phyloP scores from a whole-genome alignment of 1,140 invertebrate genomes.

The Hycleus cichorii region DNA sequence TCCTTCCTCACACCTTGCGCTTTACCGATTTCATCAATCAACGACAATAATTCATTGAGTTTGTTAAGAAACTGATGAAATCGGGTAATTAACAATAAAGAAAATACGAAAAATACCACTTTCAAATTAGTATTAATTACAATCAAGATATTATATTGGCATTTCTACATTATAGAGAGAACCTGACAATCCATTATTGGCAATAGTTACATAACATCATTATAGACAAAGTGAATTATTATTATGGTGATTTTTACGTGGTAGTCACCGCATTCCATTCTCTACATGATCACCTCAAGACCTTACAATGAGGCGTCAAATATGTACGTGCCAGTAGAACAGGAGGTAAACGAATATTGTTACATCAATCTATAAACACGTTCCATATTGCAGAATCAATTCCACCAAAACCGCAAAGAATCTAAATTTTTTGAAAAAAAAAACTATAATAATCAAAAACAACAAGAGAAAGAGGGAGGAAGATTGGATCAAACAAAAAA shows the following conservation, averaged over 20 bases:
- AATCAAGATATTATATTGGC: too few species aligned
- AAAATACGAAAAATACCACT: too few species aligned
- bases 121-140: slow-evolving; percentile 1
- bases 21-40: too few species aligned
- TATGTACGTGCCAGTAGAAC: slow-evolving; percentile 4
- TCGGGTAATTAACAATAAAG: too few species aligned
- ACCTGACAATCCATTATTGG: slow-evolving; percentile 4
- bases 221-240: slow-evolving; percentile 13
- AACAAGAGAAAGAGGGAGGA: background rate
- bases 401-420: background rate
- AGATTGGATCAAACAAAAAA: too few species aligned
- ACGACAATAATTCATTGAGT: too few species aligned
- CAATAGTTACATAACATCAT: slow-evolving; percentile 8
- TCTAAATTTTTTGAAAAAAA: background rate
- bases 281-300: slow-evolving; percentile 17
- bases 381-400: background rate
- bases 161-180: background rate
- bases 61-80: too few species aligned
- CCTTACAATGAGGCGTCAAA: slow-evolving; percentile 16
- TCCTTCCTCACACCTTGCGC: too few species aligned
- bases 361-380: slow-evolving; percentile 1
- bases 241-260: slow-evolving; percentile 10
- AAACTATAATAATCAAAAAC: background rate
- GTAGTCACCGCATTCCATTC: slow-evolving; percentile 14
- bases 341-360: slow-evolving; percentile 12